phyloP scores from a whole-genome alignment of 64 coral and sea anemone species.

The Montipora foliosa region DNA sequence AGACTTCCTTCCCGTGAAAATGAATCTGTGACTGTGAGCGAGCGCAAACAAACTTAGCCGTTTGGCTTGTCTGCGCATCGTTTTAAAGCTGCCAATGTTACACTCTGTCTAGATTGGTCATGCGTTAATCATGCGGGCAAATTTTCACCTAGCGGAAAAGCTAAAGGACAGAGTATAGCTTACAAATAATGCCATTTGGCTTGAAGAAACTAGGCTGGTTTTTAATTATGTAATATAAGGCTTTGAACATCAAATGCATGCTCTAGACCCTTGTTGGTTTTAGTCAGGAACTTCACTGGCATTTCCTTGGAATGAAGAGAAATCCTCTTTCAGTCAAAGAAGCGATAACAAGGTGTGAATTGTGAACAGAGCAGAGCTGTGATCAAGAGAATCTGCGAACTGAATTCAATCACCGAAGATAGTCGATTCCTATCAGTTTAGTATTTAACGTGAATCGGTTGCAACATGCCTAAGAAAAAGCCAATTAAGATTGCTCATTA shows the following conservation, averaged over 20 bases:
- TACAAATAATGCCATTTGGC: neutral
- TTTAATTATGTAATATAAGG: neutral
- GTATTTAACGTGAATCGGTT: neutral
- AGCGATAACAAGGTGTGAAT: constrained; percentile 26
- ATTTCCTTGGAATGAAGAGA: constrained; percentile 21
- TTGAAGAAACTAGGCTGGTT: neutral
- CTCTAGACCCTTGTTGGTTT: neutral
- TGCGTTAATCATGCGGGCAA: constrained; percentile 2
- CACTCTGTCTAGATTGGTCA: constrained; percentile 6
- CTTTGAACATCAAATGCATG: constrained; percentile 11
- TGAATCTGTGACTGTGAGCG: neutral
- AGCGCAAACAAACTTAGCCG: neutral
- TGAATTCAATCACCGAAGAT: neutral
- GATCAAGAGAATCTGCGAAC: neutral
- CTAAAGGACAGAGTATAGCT: neutral
- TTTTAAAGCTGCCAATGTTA: neutral
- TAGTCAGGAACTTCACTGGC: neutral
- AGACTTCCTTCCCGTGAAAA: constrained; percentile 12
- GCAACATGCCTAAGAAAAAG: constrained; percentile 7
- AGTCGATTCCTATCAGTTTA: neutral
- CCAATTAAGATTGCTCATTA: constrained; percentile 48
- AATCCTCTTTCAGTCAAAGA: constrained; percentile 1
- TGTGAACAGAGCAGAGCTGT: neutral
- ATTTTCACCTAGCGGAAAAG: neutral
- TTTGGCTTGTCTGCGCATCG: constrained; percentile 4